A percentile compares a stretch with the other conserved stretches of the same genome.
These are phyloP conservation scores for Globodera rostochiensis DNA, from an alignment of 1,140 invertebrate genomes.

Conservation along the genomic window DNA sequence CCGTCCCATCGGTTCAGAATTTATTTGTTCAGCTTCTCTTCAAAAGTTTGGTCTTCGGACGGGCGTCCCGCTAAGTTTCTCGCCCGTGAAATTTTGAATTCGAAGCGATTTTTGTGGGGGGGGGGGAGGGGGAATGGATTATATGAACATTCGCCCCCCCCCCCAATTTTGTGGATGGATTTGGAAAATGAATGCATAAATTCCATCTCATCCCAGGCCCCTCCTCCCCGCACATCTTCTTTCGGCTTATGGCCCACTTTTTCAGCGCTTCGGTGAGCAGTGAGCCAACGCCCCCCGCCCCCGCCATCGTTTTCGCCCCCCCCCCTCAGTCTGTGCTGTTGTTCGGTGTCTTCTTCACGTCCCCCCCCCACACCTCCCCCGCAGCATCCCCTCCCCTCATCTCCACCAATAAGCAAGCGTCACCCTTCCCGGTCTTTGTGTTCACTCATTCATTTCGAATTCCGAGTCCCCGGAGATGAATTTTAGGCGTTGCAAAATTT, in stretches of 20 bases:
- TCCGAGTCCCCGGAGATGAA: no score
- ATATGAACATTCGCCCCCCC: background rate
- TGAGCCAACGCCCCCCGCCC: no score
- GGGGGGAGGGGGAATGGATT: background rate
- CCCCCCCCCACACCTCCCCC: no score
- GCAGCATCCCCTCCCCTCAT: background rate
- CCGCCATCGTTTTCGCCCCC: background rate
- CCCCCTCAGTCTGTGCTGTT: no score
- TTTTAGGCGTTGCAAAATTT: background rate
- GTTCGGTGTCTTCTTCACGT: no score
- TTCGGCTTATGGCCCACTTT: background rate
- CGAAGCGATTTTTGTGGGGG: background rate
- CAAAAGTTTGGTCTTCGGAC: slow-evolving; percentile 11
- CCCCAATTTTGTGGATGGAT: background rate
- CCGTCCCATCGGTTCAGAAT: background rate
- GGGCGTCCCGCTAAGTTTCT: background rate
- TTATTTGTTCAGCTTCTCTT: slow-evolving; percentile 3
- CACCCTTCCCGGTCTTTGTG: background rate
- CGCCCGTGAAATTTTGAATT: background rate
- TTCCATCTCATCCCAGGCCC: background rate
- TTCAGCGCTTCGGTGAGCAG: background rate
- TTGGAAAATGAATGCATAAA: background rate
- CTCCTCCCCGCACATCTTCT: no score
- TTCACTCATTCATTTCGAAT: background rate
- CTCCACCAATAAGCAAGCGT: no score